A percentile compares a stretch with the other conserved stretches of the same genome.
phyloP scores from a whole-genome alignment of 2,797 vertebrate species.

The Sebastiscus albofasciatus region DNA sequence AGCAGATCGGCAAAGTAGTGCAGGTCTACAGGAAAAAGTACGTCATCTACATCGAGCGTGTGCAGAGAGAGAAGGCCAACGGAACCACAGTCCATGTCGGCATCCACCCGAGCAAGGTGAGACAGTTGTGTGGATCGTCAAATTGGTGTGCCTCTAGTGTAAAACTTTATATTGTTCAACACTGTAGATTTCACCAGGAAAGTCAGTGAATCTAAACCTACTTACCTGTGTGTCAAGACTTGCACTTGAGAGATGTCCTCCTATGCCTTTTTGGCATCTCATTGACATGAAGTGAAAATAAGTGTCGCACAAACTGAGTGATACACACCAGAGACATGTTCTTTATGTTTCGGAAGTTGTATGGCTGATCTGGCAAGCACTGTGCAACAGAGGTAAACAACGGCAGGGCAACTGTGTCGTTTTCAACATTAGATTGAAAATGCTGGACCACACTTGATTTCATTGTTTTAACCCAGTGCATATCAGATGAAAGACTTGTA shows the following conservation, averaged over 20 bases:
- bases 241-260: neutral
- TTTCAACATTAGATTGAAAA: neutral
- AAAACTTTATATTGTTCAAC: neutral
- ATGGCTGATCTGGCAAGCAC: neutral
- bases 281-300: neutral
- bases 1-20: constrained; percentile 96
- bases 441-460: neutral
- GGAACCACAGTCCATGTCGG: constrained; percentile 94
- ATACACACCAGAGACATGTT: too few relatives aligned
- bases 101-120: constrained; percentile 96
- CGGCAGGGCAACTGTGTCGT: too few relatives aligned
- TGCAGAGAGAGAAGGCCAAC: constrained; percentile 97
- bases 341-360: neutral
- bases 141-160: neutral
- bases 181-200: neutral
- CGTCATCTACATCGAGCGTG: constrained; percentile 94
- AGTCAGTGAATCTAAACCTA: neutral
- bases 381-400: neutral
- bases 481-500: neutral
- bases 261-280: neutral
- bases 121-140: neutral
- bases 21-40: constrained; percentile 97
- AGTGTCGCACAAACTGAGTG: neutral
- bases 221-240: neutral
- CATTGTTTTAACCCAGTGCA: neutral